Conservation (phyloP, 2,888 invertebrate genomes). For the Meta bourneti region DNA sequence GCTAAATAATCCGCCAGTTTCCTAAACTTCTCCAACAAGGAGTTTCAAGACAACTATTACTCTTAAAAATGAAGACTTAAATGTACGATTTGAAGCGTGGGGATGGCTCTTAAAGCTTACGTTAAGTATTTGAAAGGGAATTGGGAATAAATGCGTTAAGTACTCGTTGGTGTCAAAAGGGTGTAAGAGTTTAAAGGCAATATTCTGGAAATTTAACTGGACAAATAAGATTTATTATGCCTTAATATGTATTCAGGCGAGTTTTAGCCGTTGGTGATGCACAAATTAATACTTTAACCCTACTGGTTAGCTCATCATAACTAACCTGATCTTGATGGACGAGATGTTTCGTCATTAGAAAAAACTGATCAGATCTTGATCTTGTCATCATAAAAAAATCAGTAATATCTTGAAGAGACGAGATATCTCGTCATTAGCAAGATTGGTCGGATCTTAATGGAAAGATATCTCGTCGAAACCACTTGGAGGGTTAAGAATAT, state of each 20-base stretch:
- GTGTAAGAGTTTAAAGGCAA: background rate
- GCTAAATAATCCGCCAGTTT: conserved; percentile 34
- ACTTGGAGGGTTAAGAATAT: too few relatives aligned
- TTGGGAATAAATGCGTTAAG: conserved; percentile 18
- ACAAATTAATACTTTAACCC: background rate
- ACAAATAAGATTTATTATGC: background rate
- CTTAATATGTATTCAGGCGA: background rate
- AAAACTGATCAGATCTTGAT: too few relatives aligned
- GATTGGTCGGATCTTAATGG: too few relatives aligned
- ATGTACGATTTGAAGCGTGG: background rate
- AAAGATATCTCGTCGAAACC: too few relatives aligned
- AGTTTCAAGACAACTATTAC: background rate
- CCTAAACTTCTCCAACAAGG: background rate
- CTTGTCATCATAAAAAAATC: too few relatives aligned
- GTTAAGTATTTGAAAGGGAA: conserved; percentile 1
- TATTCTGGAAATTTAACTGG: background rate
- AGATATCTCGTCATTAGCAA: too few relatives aligned
- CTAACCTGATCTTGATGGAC: too few relatives aligned
- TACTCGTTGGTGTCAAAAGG: background rate
- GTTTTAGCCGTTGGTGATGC: background rate
- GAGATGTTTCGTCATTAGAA: too few relatives aligned
- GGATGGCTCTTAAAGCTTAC: background rate
- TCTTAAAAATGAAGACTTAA: background rate
- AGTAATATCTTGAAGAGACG: too few relatives aligned
- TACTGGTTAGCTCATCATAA: too few relatives aligned